Base-by-base conservation (phyloP, 2,113 vertebrate species). In the Mugil cephalus region DNA sequence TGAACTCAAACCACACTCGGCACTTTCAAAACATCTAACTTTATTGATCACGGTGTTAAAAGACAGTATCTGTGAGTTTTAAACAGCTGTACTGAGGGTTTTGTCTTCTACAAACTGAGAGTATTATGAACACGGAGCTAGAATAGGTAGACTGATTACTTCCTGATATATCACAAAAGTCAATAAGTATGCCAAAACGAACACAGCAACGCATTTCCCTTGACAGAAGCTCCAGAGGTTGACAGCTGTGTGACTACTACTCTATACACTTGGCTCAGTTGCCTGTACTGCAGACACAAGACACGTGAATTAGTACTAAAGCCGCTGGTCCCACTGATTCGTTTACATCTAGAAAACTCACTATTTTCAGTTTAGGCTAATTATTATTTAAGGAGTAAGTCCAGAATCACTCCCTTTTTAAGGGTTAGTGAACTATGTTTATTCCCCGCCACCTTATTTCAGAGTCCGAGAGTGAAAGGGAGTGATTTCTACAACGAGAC, bases 1-100 rank as follows among this genome's bases (percentile, higher is more conserved):
- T 30, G 24, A 30, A 30, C 39, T 68, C 67, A 53, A 51, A 70
- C 38, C 55, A 80, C 73, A 79, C n/a, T 35, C 19, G 72, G 42
- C 47, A 68, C 68, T 76, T 91, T 94, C 82, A 88, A 94, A 93
- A 93, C 92, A 93, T 85, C 88, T 69, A 91, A 72, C 77, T 94
- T 95, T 94, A 95, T 95, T 94, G 74, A 87, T 85, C 84, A 85
- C 36, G 82, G 71, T 88, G 88, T 80, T 91, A 91, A 92, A 93
- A 93, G 88, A 93, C 89, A 90, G 74, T 46, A 72, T 46, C 76
- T 69, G 73, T 79, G 52, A 78, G 64, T 56, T 82, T 74, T 64
- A 66, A 82, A 77, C 64, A 74, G 51, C 63, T 85, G 48, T 55
- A 69, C 52, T 21, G 45, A 69, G 48, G 38, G 48, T 76, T 74